Conservation (phyloP, 2,888 invertebrate species). For the Ornithoptera alexandrae region DNA sequence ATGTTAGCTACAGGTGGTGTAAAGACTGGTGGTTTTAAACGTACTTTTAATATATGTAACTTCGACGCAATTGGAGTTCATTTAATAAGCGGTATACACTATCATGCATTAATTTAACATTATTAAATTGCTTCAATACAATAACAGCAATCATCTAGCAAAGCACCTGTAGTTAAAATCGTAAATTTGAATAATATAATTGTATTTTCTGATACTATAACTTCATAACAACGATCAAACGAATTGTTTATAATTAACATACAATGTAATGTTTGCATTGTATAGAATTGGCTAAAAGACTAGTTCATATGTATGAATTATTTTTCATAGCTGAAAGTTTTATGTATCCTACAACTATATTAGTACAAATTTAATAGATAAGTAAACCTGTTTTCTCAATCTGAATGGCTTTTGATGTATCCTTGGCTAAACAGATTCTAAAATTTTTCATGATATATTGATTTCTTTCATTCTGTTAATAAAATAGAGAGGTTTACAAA, state of each 20-base stretch:
- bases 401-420: too few relatives aligned
- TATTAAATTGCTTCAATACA: conserved; percentile 5
- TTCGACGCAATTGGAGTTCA: neutral
- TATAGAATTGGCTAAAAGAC: too few relatives aligned
- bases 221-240: neutral
- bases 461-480: too few relatives aligned
- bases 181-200: conserved; percentile 10
- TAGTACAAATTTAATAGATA: too few relatives aligned
- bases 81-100: neutral
- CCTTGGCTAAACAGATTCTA: too few relatives aligned
- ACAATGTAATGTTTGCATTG: too few relatives aligned
- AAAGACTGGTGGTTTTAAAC: neutral
- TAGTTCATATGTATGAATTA: too few relatives aligned
- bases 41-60: neutral
- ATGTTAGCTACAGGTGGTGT: conserved; percentile 2
- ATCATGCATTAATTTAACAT: neutral
- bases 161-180: neutral
- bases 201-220: conserved; percentile 7
- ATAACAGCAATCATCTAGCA: conserved; percentile 4
- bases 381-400: too few relatives aligned
- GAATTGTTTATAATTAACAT: neutral
- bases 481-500: too few relatives aligned
- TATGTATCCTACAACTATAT: too few relatives aligned
- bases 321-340: too few relatives aligned
- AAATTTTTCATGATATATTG: too few relatives aligned